Evolutionary conservation across 2,113 vertebrate species (phyloP).

Genomic region (Gallinago media): DNA sequence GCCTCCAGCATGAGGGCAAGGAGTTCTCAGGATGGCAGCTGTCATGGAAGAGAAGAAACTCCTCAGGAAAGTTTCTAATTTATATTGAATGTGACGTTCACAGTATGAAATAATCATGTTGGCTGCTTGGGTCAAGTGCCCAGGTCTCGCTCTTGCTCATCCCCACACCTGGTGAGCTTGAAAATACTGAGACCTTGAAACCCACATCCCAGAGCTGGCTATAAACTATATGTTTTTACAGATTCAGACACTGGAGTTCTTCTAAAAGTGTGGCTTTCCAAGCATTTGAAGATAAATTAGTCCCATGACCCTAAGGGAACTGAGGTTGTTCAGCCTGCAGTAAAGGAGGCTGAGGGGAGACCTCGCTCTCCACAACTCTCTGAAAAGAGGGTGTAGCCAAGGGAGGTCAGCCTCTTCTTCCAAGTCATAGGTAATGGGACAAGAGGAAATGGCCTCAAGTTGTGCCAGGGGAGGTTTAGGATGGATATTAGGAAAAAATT

Average conservation of each 20-base stretch:
- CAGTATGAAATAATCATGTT: not conserved
- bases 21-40: not conserved
- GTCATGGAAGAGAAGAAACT: not conserved
- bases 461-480: not conserved
- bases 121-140: not conserved
- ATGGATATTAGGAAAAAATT: not conserved
- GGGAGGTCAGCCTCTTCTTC: not conserved
- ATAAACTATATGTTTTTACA: not conserved
- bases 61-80: not conserved
- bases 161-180: not conserved
- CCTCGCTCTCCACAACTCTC: not conserved
- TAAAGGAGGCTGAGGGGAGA: not conserved
- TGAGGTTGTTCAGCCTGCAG: not conserved
- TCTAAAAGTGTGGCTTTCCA: not conserved
- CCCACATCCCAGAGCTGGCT: not conserved
- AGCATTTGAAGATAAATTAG: not conserved
- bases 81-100: not conserved
- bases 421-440: not conserved
- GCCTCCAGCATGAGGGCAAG: not conserved
- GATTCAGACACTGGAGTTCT: not conserved
- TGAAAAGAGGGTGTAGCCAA: not conserved
- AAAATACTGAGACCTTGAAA: not conserved
- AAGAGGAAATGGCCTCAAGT: not conserved
- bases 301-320: not conserved
- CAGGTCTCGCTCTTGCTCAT: not conserved